Base-by-base conservation (phyloP, 2,113 vertebrate genomes). In the Sphaerodactylus townsendi region DNA sequence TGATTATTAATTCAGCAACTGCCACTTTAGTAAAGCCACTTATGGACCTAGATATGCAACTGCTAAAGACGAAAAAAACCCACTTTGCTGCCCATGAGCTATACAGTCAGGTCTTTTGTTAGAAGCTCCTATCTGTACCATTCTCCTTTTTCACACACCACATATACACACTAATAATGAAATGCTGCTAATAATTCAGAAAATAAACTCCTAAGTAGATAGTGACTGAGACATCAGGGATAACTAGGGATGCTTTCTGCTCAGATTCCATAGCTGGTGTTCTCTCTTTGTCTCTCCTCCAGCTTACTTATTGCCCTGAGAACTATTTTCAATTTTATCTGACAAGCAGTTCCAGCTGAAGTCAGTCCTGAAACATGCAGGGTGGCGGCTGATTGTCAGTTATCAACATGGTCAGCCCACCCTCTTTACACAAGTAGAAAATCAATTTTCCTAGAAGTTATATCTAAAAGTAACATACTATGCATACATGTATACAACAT, bases 151-250 rank as follows among this genome's bases (percentile, higher is more conserved):
- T 70, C 71, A 87, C 89, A 90, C 85, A 35, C 87, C 88, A 7
- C 30, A 9, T 89, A 9, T 89, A 89, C 91, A 93, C 91, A 88
- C 91, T 92, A 90, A 89, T 92, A 56, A 5, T 56, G 64, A 65
- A 93, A 30, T 1, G 72, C 87, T 90, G 87, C 90, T 83, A 0
- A 78, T 85, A 89, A 88, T 84, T 56, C 73, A 88, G 78, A 50
- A 77, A 92, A 68, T 81, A 65, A 89, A 91, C 91, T 93, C 85
- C 73, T 86, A 90, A 91, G 93, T 92, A 74, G 30, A 30, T 5
- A 28, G 9, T 65, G 28, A 30, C 64, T 65, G 28, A 37, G 19
- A 75, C 19, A 30, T 15, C 28, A 50, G 41, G 15, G 41, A 13
- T 46, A n/a, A n/a, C 25, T 28, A 46, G 25, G 41, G 30, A 39